Base-by-base conservation (phyloP, 2,797 vertebrate species). In the Melanogrammus aeglefinus region DNA sequence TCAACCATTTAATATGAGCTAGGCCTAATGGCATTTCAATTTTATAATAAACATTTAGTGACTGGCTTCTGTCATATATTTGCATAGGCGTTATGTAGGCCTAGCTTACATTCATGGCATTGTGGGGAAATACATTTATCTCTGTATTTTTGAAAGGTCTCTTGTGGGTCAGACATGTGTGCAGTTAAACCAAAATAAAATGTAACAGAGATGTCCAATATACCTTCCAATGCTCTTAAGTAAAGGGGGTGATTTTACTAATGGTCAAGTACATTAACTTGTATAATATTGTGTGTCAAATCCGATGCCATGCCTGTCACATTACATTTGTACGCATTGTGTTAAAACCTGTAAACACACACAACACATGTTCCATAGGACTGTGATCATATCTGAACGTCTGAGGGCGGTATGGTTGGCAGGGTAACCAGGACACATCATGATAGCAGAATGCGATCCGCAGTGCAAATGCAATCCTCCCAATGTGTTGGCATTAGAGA, bases 401-500 rank as follows among this genome's bases (percentile, higher is more conserved):
- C 63, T 69, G n/a, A 69, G 63, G n/a, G 63, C 63, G 24, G 51
- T 63, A 24, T 63, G 47, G 57, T 63, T 63, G 57, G 57, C 57
- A 63, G 57, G 63, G n/a, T 27, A 27, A 69, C 63, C 63, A 69
- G 63, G n/a, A 69, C n/a, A 12, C 57, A 63, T 4, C 63, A 13
- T 27, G 63, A 69, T 27, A 27, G 6, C 63, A 27, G n/a, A 12
- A 69, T 69, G 63, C 24, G 63, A 69, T 24, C 63, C 24, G 63
- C 63, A 27, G 63, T 69, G n/a, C 24, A 69, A 69, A 69, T 27
- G 63, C 63, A 69, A 69, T 29, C 63, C 63, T 69, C 63, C 24
- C 63, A 69, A 69, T 69, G 63, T 69, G 63, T 69, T 69, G 63
- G 63, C 63, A 27, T 69, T 69, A 69, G 63, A 69, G 63, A 69